Base-by-base conservation (phyloP, 92 coral and sea anemone species). In the Epizoanthus rinbou region DNA sequence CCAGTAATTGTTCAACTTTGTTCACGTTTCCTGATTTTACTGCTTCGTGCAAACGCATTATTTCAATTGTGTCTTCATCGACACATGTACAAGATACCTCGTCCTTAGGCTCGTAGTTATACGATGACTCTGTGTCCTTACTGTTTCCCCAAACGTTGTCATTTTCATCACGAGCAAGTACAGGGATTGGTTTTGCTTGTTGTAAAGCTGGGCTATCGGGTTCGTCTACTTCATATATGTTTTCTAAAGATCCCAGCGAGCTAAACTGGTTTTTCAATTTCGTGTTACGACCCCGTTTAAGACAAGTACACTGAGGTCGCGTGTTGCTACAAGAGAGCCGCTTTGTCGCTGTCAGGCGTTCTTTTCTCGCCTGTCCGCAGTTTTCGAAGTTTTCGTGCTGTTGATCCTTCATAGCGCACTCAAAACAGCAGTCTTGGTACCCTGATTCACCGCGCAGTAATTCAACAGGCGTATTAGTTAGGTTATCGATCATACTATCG, bases 21-120 rank as follows among this genome's bases (percentile, higher is more conserved):
- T 67, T 66, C 11, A 74, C 71, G 62, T 90, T 69, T 47, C 94
- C 90, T 64, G 74, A 80, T 45, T 91, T 92, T 11, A 91, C 98
- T 45, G 98, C 98, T 22, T 92, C 84, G 45, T 91, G 94, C 37
- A 93, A 84, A 67, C 91, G 86, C 1, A 65, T 21, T 72, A 86
- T 74, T 5, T 86, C 95, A 66, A 80, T 88, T 68, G 87, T 82
- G 57, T 73, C 82, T 16, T 5, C 25, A 21, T 78, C 82, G 0
- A 41, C 63, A 41, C 70, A n/a, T 41, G 60, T 6, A 14, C 58
- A 76, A 19, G 15, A 13, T 37, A 0, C 15, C 10, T 13, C 57
- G 33, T 28, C 8, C 8, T 43, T 16, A 1, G n/a, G 45, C 56
- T 11, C 71, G 6, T 31, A 2, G 8, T 62, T 28, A 14, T 35